Conservation (phyloP, 2,797 vertebrate species). For the Phoxinus dragarum region DNA sequence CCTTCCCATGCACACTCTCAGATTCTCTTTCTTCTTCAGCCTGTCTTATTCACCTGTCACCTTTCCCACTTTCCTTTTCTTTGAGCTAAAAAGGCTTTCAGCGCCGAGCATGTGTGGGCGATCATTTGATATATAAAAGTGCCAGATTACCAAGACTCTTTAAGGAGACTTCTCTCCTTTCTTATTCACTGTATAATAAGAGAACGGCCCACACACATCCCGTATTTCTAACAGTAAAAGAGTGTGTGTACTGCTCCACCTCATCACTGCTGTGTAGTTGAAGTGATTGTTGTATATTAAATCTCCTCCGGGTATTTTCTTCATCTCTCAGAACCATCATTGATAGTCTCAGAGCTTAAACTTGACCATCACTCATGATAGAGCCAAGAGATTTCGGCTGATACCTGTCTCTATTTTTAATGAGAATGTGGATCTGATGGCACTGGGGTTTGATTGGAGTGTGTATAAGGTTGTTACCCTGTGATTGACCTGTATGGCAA, state of each 20-base stretch:
- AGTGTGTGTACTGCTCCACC: background rate
- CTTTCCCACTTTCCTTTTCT: conserved; percentile 14
- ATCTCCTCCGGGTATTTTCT: background rate
- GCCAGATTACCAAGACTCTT: conserved; percentile 24
- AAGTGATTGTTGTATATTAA: conserved; percentile 15
- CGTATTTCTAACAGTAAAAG: background rate
- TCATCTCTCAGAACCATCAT: background rate
- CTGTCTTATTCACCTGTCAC: conserved; percentile 12
- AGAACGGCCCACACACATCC: conserved; percentile 35
- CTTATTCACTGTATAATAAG: conserved; percentile 19
- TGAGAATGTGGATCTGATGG: background rate
- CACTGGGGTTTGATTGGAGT: background rate
- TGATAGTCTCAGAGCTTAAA: conserved; percentile 16
- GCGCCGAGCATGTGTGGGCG: background rate
- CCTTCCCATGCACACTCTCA: background rate
- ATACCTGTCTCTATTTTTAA: background rate
- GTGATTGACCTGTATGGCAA: background rate
- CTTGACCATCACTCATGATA: conserved; percentile 5
- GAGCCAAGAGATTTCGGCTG: background rate
- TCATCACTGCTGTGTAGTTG: background rate
- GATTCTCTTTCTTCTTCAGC: conserved; percentile 6
- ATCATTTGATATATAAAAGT: conserved; percentile 26
- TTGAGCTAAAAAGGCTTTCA: conserved; percentile 17
- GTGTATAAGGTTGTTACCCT: background rate
- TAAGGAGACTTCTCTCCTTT: conserved; percentile 17